Evolutionary conservation across 2,113 vertebrate genomes (phyloP).

Genomic region (Corythoichthys haematopterus): DNA sequence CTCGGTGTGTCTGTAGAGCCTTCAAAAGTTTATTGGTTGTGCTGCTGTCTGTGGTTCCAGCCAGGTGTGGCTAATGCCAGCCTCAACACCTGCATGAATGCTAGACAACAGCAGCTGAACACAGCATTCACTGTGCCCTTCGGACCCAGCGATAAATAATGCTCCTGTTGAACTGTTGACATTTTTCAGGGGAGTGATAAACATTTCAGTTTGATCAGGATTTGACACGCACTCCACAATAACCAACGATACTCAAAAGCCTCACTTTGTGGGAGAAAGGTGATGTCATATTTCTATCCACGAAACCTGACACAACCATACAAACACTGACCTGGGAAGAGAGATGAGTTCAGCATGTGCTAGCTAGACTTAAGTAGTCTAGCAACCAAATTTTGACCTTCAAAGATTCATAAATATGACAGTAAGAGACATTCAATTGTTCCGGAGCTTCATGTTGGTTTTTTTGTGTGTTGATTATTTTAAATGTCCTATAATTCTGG

Average conservation of each 20-base stretch:
- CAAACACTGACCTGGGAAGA: not conserved
- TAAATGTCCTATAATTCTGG: too few species aligned
- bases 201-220: not conserved
- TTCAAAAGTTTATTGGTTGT: conserved; percentile 27
- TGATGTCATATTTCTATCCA: conserved; percentile 5
- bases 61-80: conserved; percentile 58
- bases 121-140: conserved; percentile 7
- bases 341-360: not conserved
- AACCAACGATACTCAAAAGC: not conserved
- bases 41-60: conserved; percentile 50
- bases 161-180: not conserved
- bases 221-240: conserved; percentile 1
- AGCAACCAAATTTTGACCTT: not conserved
- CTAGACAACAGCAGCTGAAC: conserved; percentile 30
- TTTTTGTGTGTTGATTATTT: too few species aligned
- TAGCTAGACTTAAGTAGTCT: not conserved
- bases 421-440: not conserved
- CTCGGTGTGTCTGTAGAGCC: conserved; percentile 20
- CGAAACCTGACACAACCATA: not conserved
- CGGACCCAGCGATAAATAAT: not conserved
- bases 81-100: conserved; percentile 46
- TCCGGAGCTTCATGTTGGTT: too few species aligned
- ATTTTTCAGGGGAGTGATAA: conserved; percentile 1
- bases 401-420: not conserved
- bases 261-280: not conserved